These are phyloP conservation scores for Oscheius sp. DNA, from an alignment of 2,888 invertebrate species.

Conservation along the genomic window DNA sequence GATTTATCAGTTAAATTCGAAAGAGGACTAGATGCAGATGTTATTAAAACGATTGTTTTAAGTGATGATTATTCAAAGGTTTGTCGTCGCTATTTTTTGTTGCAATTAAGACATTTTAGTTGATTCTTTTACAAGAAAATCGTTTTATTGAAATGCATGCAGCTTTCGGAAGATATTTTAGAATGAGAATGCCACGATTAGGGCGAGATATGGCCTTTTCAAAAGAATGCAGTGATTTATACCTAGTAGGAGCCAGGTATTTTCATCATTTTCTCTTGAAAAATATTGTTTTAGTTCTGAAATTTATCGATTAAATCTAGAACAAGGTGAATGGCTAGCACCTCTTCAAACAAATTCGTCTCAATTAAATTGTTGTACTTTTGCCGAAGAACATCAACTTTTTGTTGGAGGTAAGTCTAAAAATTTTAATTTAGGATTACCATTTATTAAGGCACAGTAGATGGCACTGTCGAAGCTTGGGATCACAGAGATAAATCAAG, in stretches of 20 bases:
- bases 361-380: constrained; percentile 81
- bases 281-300: constrained; percentile 77
- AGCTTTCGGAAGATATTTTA: constrained; percentile 88
- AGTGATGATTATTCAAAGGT: constrained; percentile 97
- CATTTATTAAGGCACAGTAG: constrained; percentile 50
- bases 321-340: constrained; percentile 90
- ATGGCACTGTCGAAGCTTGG: constrained; percentile 93
- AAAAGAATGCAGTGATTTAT: constrained; percentile 87
- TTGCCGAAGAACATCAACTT: constrained; percentile 88
- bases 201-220: constrained; percentile 93
- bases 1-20: constrained; percentile 97
- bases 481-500: constrained; percentile 84
- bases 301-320: constrained; percentile 91
- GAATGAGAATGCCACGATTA: constrained; percentile 90
- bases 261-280: constrained; percentile 13
- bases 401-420: constrained; percentile 73
- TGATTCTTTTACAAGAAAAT: constrained; percentile 88
- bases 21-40: constrained; percentile 94
- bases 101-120: constrained; percentile 74
- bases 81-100: neutral
- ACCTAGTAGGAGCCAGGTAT: constrained; percentile 87
- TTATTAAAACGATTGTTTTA: constrained; percentile 88
- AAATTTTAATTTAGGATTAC: neutral
- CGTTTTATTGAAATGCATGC: constrained; percentile 94
- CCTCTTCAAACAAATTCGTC: constrained; percentile 79